phyloP scores from a whole-genome alignment of 1,140 invertebrate genomes.

The Pseudomyrmex gracilis region DNA sequence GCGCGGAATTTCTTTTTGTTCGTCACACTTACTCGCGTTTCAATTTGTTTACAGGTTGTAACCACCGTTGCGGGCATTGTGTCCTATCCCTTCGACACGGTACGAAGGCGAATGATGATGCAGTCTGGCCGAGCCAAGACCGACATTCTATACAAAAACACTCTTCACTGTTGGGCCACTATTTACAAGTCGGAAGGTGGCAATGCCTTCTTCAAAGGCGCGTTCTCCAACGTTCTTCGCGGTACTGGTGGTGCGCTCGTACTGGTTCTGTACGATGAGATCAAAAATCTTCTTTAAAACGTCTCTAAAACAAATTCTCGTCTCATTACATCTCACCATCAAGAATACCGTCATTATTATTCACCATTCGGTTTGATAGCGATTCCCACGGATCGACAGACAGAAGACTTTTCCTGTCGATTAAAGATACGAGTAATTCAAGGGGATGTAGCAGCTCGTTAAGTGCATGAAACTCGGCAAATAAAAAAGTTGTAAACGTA shows the following conservation, averaged over 20 bases:
- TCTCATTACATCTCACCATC: slow-evolving; percentile 80
- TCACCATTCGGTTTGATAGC: slow-evolving; percentile 72
- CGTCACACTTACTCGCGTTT: slow-evolving; percentile 2
- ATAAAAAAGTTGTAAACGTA: slow-evolving; percentile 65
- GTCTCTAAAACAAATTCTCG: slow-evolving; percentile 74
- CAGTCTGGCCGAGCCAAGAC: slow-evolving; percentile 90
- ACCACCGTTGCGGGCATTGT: slow-evolving; percentile 92
- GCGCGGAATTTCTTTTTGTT: not conserved
- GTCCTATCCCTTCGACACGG: slow-evolving; percentile 96
- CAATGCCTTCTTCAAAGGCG: slow-evolving; percentile 92
- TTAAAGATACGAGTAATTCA: slow-evolving; percentile 75
- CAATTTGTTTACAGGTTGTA: slow-evolving; percentile 85
- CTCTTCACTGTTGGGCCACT: slow-evolving; percentile 90
- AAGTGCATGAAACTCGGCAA: slow-evolving; percentile 77
- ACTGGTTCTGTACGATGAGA: slow-evolving; percentile 92
- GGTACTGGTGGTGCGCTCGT: slow-evolving; percentile 93
- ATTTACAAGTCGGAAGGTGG: slow-evolving; percentile 89
- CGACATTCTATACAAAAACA: slow-evolving; percentile 91
- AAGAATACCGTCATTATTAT: slow-evolving; percentile 69
- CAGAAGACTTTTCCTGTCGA: slow-evolving; percentile 63
- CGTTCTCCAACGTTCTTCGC: slow-evolving; percentile 92
- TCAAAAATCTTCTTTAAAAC: slow-evolving; percentile 88
- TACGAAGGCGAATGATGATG: slow-evolving; percentile 97
- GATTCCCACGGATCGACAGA: slow-evolving; percentile 58
- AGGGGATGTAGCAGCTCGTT: slow-evolving; percentile 72